Evolutionary conservation across 2,797 vertebrate genomes (phyloP), one percentile per base, ranked within the genome.

Genomic region (Hybognathus amarus): DNA sequence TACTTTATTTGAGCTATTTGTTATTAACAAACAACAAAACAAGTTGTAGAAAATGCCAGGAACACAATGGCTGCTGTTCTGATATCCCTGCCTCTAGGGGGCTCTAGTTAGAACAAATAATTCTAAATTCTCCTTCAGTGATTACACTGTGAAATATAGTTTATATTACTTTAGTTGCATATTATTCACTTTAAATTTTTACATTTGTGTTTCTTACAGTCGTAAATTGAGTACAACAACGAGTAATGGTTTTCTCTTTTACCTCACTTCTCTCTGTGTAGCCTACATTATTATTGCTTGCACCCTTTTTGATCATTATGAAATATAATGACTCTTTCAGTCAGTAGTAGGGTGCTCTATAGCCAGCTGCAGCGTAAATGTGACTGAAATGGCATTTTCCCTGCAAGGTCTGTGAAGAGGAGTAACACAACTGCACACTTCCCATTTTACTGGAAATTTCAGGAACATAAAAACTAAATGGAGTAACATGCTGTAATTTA

Each of bases 291-390:
- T 63, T 61, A 12, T 38, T 13, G 36, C 1, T 56, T 56, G 7
- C 15, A 54, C 20, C 36, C 13, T 24, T 71, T n/a, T 47, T 20
- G 24, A 68, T 33, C 24, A 15, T 27, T n/a, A 40, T 45, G 6
- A 40, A 76, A 61, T 33, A 74, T 45, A 83, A 30, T 6, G 61
- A 17, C 27, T 40, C 6, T 2, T 40, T 42, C 22, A 24, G 1
- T 79, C 88, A 84, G 87, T 76, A 89, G 88, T n/a, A n/a, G 87
- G 88, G 88, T 27, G 76, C 85, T 85, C 76, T n/a, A 70, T 40
- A 74, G 77, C 74, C 76, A 89, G 68, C n/a, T 77, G 66, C 80
- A 70, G 80, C 40, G 52, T 33, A 45, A 36, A 74, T n/a, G 67
- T 13, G 22, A 74, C 52, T 52, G 54, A 85, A 68, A 77, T 15